A percentile compares a stretch with the other conserved stretches of the same genome.
Conservation (phyloP, 2,888 invertebrate genomes). For the Ophonus ardosiacus region DNA sequence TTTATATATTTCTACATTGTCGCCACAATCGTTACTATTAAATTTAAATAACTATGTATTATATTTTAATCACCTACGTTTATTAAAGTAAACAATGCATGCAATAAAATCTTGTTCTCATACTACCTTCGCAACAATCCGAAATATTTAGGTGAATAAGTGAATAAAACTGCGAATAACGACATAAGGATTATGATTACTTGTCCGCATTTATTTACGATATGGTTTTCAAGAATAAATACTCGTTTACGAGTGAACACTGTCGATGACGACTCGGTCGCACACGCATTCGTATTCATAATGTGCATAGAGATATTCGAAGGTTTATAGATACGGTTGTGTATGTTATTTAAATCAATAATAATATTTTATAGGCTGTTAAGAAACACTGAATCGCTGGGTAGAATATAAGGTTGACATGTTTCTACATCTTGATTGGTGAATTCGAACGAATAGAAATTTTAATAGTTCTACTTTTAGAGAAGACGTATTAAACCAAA, state of each 20-base stretch:
- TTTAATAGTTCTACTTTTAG: slow-evolving; percentile 36
- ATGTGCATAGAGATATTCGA: slow-evolving; percentile 39
- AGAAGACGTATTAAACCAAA: slow-evolving; percentile 36
- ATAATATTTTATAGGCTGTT: slow-evolving; percentile 52
- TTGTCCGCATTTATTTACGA: slow-evolving; percentile 8
- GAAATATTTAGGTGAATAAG: slow-evolving; percentile 22
- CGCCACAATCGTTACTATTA: too few species aligned
- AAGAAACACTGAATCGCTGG: slow-evolving; percentile 29
- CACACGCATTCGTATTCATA: neutral
- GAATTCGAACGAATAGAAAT: slow-evolving; percentile 19
- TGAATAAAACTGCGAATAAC: neutral
- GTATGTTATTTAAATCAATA: slow-evolving; percentile 53
- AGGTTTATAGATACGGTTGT: slow-evolving; percentile 28
- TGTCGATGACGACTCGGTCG: neutral
- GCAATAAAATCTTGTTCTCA: neutral
- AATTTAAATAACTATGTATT: too few species aligned
- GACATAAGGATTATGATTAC: slow-evolving; percentile 35
- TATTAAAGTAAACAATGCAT: neutral
- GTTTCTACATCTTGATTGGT: slow-evolving; percentile 37
- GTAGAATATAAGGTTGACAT: slow-evolving; percentile 27
- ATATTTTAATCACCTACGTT: too few species aligned
- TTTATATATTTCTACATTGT: neutral
- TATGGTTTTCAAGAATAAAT: neutral
- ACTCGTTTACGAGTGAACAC: slow-evolving; percentile 14
- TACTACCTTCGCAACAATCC: neutral